Percentiles rank a stretch among this genome's conserved stretches.
phyloP scores from a whole-genome alignment of 2,888 invertebrate species.

The Lamellibrachia satsuma region DNA sequence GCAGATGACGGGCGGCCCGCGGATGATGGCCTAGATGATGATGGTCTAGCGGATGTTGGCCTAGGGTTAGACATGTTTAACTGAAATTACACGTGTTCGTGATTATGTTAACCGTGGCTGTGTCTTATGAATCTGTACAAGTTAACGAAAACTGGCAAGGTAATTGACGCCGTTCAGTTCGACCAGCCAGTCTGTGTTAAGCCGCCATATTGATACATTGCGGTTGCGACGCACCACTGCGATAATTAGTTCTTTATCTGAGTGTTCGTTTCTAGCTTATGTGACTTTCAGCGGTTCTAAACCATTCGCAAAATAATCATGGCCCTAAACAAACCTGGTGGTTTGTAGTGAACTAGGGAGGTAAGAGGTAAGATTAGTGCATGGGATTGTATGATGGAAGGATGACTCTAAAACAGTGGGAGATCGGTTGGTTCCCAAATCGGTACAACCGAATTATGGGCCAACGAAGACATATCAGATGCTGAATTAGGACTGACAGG shows the following conservation, averaged over 20 bases:
- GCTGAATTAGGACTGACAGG: no score
- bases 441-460: no score
- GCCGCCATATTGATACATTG: constrained; percentile 5
- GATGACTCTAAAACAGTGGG: no score
- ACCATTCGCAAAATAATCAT: background rate
- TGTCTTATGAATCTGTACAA: background rate
- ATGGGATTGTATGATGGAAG: no score
- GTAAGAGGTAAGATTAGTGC: no score
- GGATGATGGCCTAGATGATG: no score
- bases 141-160: background rate
- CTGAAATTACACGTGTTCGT: background rate
- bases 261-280: constrained; percentile 10
- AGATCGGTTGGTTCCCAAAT: no score
- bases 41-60: background rate
- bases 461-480: no score
- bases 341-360: no score
- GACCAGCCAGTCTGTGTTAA: background rate
- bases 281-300: background rate
- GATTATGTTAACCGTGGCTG: background rate
- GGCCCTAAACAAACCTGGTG: no score
- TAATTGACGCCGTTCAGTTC: background rate
- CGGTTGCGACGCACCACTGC: background rate
- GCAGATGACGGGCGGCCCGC: background rate
- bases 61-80: background rate
- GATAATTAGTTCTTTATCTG: background rate